Evolutionary conservation across 1,140 invertebrate genomes (phyloP).

Genomic region (Nylanderia fulva): DNA sequence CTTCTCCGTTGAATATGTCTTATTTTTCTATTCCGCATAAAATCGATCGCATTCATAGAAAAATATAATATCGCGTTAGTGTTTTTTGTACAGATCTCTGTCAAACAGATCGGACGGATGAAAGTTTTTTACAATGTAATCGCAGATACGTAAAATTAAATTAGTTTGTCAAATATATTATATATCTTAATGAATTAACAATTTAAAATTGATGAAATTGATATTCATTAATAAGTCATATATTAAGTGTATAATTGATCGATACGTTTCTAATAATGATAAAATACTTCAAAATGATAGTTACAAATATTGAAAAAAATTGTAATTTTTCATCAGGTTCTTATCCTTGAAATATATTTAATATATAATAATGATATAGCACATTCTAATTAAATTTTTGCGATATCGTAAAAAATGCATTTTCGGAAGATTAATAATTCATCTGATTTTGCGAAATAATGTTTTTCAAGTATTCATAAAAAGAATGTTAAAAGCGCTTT

Average conservation of each 20-base stretch:
- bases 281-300: not conserved
- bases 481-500: conserved; percentile 16
- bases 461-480: conserved; percentile 1
- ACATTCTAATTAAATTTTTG: not conserved
- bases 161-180: not conserved
- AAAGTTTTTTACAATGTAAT: conserved; percentile 7
- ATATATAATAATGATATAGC: not conserved
- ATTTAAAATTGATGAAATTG: conserved; percentile 32
- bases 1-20: not conserved
- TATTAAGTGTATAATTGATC: not conserved
- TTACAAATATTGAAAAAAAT: conserved; percentile 1
- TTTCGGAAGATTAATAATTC: conserved; percentile 23
- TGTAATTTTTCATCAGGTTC: conserved; percentile 41
- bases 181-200: not conserved
- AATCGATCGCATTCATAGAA: not conserved
- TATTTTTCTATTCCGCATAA: conserved; percentile 32
- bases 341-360: conserved; percentile 18
- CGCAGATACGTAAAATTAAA: not conserved
- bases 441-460: conserved; percentile 29
- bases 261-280: not conserved
- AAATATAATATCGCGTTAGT: not conserved
- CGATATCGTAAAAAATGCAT: not conserved
- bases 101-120: not conserved
- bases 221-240: conserved; percentile 9
- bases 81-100: conserved; percentile 30